These are phyloP conservation scores for Channa maculata DNA, from an alignment of 2,113 vertebrate genomes.

Conservation along the genomic window DNA sequence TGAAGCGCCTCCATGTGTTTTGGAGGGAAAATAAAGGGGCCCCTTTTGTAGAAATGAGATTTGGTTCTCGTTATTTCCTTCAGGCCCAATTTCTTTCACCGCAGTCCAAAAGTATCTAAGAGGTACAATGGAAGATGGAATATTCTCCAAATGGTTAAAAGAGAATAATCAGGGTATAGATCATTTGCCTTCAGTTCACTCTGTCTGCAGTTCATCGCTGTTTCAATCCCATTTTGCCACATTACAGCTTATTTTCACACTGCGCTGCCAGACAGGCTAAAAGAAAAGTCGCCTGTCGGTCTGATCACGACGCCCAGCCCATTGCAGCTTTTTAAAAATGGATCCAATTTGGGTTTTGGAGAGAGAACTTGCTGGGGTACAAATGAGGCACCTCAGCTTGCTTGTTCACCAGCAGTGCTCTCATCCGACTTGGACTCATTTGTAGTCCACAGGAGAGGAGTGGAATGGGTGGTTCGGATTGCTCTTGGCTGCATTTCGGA, in stretches of 20 bases:
- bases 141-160: conserved; percentile 43
- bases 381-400: conserved; percentile 58
- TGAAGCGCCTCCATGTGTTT: conserved; percentile 73
- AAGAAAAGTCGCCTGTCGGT: conserved; percentile 50
- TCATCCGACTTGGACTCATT: conserved; percentile 59
- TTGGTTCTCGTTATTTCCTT: conserved; percentile 60
- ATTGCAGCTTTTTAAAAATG: conserved; percentile 61
- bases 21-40: conserved; percentile 67
- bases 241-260: conserved; percentile 67
- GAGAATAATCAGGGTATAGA: conserved; percentile 59
- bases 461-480: conserved; percentile 25
- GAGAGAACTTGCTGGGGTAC: conserved; percentile 51
- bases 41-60: conserved; percentile 70
- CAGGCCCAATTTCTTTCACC: conserved; percentile 45
- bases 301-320: conserved; percentile 50
- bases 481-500: conserved; percentile 36
- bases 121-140: conserved; percentile 55
- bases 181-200: conserved; percentile 56
- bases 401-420: conserved; percentile 48
- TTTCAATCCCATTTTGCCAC: conserved; percentile 58
- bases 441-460: conserved; percentile 52
- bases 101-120: conserved; percentile 50
- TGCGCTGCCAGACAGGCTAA: conserved; percentile 21
- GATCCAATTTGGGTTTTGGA: conserved; percentile 64
- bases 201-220: conserved; percentile 41